phyloP scores from a whole-genome alignment of 1,140 invertebrate species.

The Drosophila quadrilineata region DNA sequence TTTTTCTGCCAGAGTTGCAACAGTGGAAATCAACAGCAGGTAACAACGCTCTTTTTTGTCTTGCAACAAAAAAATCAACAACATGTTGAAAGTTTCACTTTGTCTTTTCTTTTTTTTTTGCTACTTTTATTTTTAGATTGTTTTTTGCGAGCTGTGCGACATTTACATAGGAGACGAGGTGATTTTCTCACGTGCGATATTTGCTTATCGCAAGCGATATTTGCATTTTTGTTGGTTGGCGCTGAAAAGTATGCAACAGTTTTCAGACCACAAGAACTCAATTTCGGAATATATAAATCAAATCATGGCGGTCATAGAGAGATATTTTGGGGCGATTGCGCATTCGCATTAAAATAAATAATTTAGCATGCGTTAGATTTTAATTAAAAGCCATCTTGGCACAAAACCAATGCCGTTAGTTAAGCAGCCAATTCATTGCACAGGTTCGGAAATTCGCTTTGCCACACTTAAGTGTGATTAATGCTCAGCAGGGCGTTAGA shows the following conservation, averaged over 20 bases:
- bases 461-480: conserved; percentile 68
- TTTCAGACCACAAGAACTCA: conserved; percentile 15
- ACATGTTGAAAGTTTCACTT: conserved; percentile 15
- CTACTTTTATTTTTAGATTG: too few species aligned
- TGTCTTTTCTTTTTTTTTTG: not conserved
- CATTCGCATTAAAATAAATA: conserved; percentile 34
- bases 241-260: conserved; percentile 18
- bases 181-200: not conserved
- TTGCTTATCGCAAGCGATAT: not conserved
- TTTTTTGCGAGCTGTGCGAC: conserved; percentile 5
- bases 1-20: conserved; percentile 27
- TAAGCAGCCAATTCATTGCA: conserved; percentile 49
- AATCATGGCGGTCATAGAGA: not conserved
- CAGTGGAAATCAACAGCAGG: conserved; percentile 33
- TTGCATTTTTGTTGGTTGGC: not conserved
- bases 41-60: conserved; percentile 19
- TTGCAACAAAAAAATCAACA: conserved; percentile 2
- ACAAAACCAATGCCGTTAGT: conserved; percentile 41
- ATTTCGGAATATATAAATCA: conserved; percentile 36
- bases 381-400: conserved; percentile 43
- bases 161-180: conserved; percentile 19
- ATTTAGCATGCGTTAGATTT: conserved; percentile 43
- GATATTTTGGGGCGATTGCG: conserved; percentile 4
- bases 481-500: conserved; percentile 49
- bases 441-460: too few species aligned